These are phyloP conservation scores for Aspidoscelis tigris DNA, from an alignment of 2,113 vertebrate genomes.

Conservation along the genomic window DNA sequence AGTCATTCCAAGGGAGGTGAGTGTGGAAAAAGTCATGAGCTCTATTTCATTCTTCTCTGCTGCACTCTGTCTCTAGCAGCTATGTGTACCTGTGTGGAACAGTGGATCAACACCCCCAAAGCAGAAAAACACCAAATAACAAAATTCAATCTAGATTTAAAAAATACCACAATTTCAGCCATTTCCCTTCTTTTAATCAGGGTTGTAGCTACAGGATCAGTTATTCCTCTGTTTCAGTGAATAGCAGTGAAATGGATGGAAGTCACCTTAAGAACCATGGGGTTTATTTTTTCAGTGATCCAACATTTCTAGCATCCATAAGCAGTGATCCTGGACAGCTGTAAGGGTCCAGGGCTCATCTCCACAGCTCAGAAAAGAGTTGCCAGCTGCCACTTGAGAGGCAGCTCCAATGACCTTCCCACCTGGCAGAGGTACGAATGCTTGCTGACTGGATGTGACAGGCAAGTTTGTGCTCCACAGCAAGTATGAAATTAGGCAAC, in stretches of 20 bases:
- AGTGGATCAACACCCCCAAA: constrained; percentile 9
- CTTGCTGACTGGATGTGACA: too few species aligned
- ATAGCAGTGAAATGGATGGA: not conserved
- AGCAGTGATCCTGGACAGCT: not conserved
- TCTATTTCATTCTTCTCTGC: not conserved
- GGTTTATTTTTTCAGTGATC: too few species aligned
- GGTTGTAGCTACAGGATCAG: not conserved
- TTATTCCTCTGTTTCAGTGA: not conserved
- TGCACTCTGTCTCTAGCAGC: not conserved
- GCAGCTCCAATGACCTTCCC: too few species aligned
- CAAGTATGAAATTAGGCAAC: too few species aligned
- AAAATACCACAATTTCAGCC: too few species aligned
- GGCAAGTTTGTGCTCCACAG: too few species aligned
- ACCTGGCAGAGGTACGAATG: too few species aligned
- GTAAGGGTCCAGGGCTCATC: not conserved
- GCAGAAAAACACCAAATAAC: not conserved
- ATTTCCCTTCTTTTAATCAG: not conserved
- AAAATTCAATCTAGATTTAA: not conserved
- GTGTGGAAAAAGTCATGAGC: not conserved
- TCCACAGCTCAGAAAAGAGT: too few species aligned
- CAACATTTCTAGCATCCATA: not conserved
- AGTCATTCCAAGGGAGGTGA: too few species aligned
- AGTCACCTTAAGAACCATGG: too few species aligned
- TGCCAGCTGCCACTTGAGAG: too few species aligned
- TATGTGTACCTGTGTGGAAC: not conserved